Percentiles rank a stretch among this genome's conserved stretches.
phyloP scores from a whole-genome alignment of 2,797 vertebrate species.

The Lacerta bilineata region DNA sequence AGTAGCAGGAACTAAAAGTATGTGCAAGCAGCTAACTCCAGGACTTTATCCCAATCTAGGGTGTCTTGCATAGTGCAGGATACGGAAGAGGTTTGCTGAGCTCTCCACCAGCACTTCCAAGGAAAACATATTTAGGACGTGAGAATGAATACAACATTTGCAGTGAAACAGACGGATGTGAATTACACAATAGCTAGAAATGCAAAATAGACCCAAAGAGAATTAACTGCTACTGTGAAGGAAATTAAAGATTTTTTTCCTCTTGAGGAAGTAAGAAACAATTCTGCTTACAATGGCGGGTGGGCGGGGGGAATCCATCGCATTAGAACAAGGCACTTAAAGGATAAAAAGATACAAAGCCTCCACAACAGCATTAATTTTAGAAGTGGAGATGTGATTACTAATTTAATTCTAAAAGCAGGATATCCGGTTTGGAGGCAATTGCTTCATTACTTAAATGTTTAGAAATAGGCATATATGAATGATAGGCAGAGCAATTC shows the following conservation, averaged over 20 bases:
- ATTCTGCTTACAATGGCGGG: constrained; percentile 58
- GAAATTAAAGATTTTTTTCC: constrained; percentile 49
- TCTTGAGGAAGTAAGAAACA: constrained; percentile 58
- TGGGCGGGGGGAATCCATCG: constrained; percentile 52
- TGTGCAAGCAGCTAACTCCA: not conserved
- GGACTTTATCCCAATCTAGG: not conserved
- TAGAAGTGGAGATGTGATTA: constrained; percentile 25
- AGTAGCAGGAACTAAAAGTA: not conserved
- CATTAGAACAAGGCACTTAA: constrained; percentile 52
- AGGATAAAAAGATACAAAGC: constrained; percentile 50
- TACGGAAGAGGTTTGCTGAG: constrained; percentile 33
- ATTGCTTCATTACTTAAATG: constrained; percentile 30
- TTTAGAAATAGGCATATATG: constrained; percentile 41
- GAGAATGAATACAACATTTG: constrained; percentile 49
- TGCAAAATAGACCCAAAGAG: constrained; percentile 65
- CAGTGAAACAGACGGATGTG: constrained; percentile 70
- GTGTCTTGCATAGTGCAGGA: not conserved
- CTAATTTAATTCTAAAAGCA: constrained; percentile 52
- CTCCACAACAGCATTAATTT: constrained; percentile 49
- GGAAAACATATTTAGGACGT: constrained; percentile 61
- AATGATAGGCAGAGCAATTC: not conserved
- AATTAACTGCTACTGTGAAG: constrained; percentile 64
- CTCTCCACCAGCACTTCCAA: constrained; percentile 48
- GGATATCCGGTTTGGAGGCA: constrained; percentile 25
- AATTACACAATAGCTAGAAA: constrained; percentile 68